phyloP scores from a whole-genome alignment of 2,888 invertebrate genomes.

The Synergus japonicus region DNA sequence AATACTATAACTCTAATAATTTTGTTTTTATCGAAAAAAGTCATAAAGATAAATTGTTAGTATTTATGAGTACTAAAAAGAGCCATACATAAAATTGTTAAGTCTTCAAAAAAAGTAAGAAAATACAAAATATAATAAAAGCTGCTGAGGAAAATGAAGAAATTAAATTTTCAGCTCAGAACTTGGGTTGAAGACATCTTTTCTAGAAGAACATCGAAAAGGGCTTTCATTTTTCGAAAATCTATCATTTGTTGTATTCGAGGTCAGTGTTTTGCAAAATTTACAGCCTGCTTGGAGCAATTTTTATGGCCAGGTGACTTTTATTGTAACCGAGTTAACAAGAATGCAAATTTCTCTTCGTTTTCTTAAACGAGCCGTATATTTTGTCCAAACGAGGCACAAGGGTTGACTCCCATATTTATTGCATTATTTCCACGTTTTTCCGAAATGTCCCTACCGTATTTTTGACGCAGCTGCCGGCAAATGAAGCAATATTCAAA shows the following conservation, averaged over 20 bases:
- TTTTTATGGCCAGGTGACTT: conserved; percentile 58
- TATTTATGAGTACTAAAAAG: no score
- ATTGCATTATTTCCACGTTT: background rate
- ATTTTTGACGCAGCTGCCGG: background rate
- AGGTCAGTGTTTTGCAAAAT: conserved; percentile 55
- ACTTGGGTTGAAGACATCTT: no score
- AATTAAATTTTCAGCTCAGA: no score
- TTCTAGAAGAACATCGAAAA: background rate
- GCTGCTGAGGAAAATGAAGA: no score
- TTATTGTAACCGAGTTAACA: conserved; percentile 51
- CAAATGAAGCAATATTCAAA: background rate
- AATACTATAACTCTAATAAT: no score
- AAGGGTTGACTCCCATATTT: background rate
- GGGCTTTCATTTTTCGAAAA: background rate
- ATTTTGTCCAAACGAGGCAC: background rate
- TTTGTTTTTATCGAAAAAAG: no score
- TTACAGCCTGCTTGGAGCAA: conserved; percentile 51
- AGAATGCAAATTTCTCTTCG: background rate
- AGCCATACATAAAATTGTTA: no score
- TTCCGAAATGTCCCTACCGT: background rate
- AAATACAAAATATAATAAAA: no score
- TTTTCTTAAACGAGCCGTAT: conserved; percentile 43
- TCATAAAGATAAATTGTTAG: no score
- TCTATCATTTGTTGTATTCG: conserved; percentile 43
- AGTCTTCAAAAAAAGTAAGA: no score